Conservation (phyloP, 2,113 vertebrate genomes). For the Cynopterus brachyotis region DNA sequence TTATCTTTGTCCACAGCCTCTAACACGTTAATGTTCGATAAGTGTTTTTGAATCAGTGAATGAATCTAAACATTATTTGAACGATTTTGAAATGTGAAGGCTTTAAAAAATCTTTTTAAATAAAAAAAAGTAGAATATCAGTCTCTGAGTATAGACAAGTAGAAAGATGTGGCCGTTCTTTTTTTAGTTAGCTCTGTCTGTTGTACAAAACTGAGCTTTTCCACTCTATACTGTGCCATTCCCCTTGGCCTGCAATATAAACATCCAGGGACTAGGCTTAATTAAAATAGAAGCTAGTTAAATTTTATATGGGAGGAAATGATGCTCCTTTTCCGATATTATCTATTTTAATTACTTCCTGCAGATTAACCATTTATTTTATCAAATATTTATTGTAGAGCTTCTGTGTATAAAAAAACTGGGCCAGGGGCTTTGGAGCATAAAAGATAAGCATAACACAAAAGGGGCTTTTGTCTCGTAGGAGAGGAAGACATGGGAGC, state of each 20-base stretch:
- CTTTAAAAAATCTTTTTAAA: neutral
- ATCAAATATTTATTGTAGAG: neutral
- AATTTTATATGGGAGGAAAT: conserved; percentile 42
- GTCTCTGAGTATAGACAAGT: neutral
- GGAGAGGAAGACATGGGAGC: neutral
- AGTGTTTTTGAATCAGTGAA: neutral
- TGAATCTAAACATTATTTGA: neutral
- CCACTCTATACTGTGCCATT: neutral
- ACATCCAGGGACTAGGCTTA: neutral
- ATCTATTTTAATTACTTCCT: conserved; percentile 64
- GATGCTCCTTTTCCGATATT: conserved; percentile 41
- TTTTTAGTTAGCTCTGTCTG: neutral
- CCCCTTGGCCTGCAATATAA: neutral
- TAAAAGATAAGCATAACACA: conserved; percentile 31
- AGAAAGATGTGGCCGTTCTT: neutral
- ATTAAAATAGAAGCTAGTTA: conserved; percentile 20
- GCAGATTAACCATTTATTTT: conserved; percentile 44
- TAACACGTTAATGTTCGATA: neutral
- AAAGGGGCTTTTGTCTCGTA: neutral
- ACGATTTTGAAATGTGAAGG: neutral
- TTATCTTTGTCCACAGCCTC: neutral
- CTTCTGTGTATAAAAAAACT: neutral
- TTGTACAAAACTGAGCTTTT: neutral
- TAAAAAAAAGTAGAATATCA: neutral
- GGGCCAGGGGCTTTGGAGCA: neutral